phyloP scores from a whole-genome alignment of 2,888 invertebrate genomes.

The Bibio marci region DNA sequence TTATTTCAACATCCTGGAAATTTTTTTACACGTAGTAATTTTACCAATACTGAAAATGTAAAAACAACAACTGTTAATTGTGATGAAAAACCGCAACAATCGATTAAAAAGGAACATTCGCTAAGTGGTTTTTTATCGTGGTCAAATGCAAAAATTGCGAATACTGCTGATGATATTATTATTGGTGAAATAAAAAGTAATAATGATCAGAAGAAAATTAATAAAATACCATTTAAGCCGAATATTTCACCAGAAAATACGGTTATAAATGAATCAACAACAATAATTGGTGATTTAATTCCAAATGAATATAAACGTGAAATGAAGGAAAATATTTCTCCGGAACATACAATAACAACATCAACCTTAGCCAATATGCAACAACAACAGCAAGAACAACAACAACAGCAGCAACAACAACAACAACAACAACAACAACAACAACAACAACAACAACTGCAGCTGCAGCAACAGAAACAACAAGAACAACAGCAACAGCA shows the following conservation, averaged over 20 bases:
- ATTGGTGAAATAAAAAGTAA: not conserved
- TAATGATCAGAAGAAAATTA: too few species aligned
- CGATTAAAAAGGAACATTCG: slow-evolving; percentile 5
- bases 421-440: too few species aligned
- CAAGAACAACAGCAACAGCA: too few species aligned
- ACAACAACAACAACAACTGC: too few species aligned
- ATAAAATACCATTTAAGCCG: slow-evolving; percentile 4
- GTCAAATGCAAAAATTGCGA: slow-evolving; percentile 1
- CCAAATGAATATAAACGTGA: slow-evolving; percentile 38
- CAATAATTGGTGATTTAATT: slow-evolving; percentile 30
- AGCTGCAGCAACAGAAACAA: too few species aligned
- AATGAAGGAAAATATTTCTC: slow-evolving; percentile 45
- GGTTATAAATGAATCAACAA: slow-evolving; percentile 14
- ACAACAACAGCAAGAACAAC: too few species aligned
- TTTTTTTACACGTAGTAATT: slow-evolving; percentile 39
- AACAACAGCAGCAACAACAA: too few species aligned
- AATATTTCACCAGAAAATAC: slow-evolving; percentile 8
- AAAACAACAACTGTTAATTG: slow-evolving; percentile 7
- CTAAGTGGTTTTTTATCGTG: slow-evolving; percentile 6
- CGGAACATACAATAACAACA: slow-evolving; percentile 37
- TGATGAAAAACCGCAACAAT: slow-evolving; percentile 1
- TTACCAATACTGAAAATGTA: slow-evolving; percentile 17
- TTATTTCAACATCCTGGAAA: slow-evolving; percentile 45
- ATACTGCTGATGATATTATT: not conserved
- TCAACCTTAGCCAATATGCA: slow-evolving; percentile 13